Evolutionary conservation across 2,888 invertebrate species (phyloP).

Genomic region (Leucophora obtusa): DNA sequence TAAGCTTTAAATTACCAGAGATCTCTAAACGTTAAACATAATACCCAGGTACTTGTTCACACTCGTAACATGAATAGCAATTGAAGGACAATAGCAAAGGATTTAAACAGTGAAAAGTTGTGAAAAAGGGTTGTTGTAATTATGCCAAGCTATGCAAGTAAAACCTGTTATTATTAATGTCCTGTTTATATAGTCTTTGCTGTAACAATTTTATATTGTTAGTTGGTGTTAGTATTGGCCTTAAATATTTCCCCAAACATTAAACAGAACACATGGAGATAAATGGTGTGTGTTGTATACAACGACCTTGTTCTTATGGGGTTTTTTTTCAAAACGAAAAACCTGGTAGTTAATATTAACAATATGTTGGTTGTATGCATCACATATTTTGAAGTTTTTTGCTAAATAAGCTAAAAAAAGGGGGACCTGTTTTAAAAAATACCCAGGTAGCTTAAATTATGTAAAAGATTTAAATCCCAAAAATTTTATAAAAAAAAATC

Average conservation of each 20-base stretch:
- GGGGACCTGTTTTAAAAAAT: conserved; percentile 3
- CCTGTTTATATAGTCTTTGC: not conserved
- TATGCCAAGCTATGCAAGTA: too few relatives aligned
- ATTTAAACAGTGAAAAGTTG: too few relatives aligned
- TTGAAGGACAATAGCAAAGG: conserved; percentile 9
- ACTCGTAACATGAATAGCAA: not conserved
- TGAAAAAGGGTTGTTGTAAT: too few relatives aligned
- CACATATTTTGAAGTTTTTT: conserved; percentile 1
- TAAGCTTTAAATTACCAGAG: conserved; percentile 46
- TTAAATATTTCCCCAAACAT: conserved; percentile 45
- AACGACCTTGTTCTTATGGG: conserved; percentile 44
- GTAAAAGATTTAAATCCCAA: not conserved
- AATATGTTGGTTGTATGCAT: conserved; percentile 13
- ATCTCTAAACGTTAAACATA: conserved; percentile 38
- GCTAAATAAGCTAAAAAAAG: conserved; percentile 37
- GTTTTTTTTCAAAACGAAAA: not conserved
- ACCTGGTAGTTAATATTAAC: conserved; percentile 35
- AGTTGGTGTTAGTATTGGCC: not conserved
- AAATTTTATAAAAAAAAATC: not conserved
- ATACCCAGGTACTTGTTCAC: conserved; percentile 24
- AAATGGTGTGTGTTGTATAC: conserved; percentile 25
- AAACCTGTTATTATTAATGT: not conserved
- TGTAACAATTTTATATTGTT: not conserved
- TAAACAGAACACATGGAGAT: conserved; percentile 33
- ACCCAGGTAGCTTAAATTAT: conserved; percentile 16